Percentiles rank a stretch among this genome's conserved stretches.
Evolutionary conservation across 1,140 invertebrate species (phyloP).

Genomic region (Triops cancriformis): DNA sequence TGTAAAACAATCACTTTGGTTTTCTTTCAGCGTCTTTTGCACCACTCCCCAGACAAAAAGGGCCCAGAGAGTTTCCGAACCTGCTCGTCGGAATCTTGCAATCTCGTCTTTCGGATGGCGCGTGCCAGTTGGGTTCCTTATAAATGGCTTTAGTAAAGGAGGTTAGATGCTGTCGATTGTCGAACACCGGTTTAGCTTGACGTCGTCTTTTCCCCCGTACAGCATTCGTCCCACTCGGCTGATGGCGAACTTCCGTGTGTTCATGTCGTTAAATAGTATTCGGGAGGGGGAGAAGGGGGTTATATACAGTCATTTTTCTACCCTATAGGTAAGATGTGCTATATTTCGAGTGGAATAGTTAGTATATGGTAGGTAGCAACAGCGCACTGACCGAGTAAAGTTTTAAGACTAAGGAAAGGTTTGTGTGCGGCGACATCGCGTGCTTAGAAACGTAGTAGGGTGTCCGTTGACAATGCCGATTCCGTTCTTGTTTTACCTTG

Average conservation of each 20-base stretch:
- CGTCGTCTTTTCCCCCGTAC: background rate
- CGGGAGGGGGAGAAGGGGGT: background rate
- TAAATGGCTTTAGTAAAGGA: background rate
- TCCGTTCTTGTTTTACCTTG: background rate
- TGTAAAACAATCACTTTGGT: background rate
- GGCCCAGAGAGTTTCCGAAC: background rate
- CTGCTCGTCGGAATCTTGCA: background rate
- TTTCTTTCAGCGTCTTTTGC: background rate
- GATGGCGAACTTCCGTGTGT: background rate
- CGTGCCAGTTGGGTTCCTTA: background rate
- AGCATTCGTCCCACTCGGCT: background rate
- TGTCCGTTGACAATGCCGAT: background rate
- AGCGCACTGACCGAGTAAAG: background rate
- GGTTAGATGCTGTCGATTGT: constrained; percentile 10
- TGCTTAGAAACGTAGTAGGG: background rate
- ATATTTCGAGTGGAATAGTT: background rate
- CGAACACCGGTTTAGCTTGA: background rate
- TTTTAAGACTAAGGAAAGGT: background rate
- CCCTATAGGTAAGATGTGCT: background rate
- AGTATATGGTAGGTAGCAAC: background rate
- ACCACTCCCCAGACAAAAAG: background rate
- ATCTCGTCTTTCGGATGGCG: background rate
- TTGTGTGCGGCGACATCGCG: background rate
- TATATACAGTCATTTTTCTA: background rate
- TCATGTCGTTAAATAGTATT: background rate